Evolutionary conservation across 2,113 vertebrate species (phyloP).

Genomic region (Platysteira castanea): DNA sequence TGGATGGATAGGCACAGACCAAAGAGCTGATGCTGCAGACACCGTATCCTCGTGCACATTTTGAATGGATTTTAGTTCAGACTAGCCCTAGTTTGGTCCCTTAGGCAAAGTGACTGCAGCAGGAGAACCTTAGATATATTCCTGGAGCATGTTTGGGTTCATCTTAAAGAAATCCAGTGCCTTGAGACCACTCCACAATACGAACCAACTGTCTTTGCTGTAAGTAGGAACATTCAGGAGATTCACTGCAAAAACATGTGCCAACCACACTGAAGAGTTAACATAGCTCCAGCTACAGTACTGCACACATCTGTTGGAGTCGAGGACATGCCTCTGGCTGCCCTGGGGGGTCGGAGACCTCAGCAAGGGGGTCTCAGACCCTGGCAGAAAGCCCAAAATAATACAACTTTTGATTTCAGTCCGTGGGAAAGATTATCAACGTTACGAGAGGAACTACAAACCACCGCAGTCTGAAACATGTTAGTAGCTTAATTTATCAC

Average conservation of each 20-base stretch:
- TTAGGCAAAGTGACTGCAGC: neutral
- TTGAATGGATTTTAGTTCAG: neutral
- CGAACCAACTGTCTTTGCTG: rapidly evolving
- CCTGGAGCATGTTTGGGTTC: neutral
- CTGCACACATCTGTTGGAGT: rapidly evolving
- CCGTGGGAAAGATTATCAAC: too few relatives aligned
- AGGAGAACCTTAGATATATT: neutral
- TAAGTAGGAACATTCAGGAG: neutral
- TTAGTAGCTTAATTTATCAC: too few relatives aligned
- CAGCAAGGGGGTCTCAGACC: too few relatives aligned
- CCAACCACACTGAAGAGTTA: neutral
- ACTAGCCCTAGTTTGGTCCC: neutral
- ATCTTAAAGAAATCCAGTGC: neutral
- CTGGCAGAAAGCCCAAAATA: too few relatives aligned
- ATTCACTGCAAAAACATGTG: neutral
- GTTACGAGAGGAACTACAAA: too few relatives aligned
- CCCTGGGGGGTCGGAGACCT: too few relatives aligned
- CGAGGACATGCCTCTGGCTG: too few relatives aligned
- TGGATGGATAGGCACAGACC: neutral
- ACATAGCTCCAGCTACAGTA: neutral
- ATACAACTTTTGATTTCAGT: too few relatives aligned
- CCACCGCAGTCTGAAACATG: too few relatives aligned
- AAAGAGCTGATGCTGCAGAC: neutral
- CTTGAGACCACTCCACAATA: neutral
- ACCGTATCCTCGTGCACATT: neutral